Evolutionary conservation across 2,113 vertebrate species (phyloP).

Genomic region (Protobothrops flavoviridis): DNA sequence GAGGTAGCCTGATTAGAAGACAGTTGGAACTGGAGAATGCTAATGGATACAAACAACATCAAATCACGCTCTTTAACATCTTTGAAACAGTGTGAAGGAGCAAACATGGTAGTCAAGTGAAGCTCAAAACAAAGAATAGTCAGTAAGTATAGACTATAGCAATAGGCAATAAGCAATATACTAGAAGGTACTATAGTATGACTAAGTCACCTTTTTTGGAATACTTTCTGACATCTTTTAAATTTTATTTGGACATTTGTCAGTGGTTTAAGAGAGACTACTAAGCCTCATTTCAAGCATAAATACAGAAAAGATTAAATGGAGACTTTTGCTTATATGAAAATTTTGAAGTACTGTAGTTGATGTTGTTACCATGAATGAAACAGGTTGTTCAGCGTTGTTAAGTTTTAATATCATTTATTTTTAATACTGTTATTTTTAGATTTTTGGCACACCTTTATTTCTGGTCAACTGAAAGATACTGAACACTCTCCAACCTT

Average conservation of each 20-base stretch:
- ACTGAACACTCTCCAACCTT: neutral
- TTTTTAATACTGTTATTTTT: neutral
- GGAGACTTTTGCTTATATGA: neutral
- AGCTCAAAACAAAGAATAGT: neutral
- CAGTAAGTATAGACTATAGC: neutral
- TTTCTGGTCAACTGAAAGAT: neutral
- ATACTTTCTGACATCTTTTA: neutral
- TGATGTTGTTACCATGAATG: neutral
- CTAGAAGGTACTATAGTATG: neutral
- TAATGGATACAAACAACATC: conserved; percentile 69
- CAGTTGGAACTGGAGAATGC: conserved; percentile 66
- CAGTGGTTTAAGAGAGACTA: neutral
- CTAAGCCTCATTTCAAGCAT: neutral
- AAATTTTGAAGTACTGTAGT: neutral
- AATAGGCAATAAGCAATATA: neutral
- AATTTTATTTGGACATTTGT: neutral
- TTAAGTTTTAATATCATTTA: neutral
- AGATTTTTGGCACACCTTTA: neutral
- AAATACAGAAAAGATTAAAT: neutral
- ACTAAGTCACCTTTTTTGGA: neutral
- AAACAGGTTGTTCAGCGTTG: neutral
- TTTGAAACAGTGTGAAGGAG: conserved; percentile 61
- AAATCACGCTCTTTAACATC: conserved; percentile 61
- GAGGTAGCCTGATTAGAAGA: conserved; percentile 72
- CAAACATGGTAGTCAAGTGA: conserved; percentile 33